These are phyloP conservation scores for Euproctis similis DNA, from an alignment of 2,888 invertebrate species.

Conservation along the genomic window DNA sequence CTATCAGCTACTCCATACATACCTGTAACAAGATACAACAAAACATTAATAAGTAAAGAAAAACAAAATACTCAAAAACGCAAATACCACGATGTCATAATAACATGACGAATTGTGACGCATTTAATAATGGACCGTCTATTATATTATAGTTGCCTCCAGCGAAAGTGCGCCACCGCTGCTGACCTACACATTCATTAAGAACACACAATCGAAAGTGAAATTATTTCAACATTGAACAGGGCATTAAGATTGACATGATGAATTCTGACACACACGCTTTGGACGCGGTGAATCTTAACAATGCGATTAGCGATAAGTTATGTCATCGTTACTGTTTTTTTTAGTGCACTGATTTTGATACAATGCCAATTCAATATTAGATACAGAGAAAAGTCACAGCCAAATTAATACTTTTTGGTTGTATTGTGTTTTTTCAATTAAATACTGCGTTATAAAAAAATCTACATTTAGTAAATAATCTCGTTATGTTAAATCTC, in stretches of 20 bases:
- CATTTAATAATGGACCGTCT: slow-evolving; percentile 42
- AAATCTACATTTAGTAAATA: too few species aligned
- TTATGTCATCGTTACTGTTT: neutral
- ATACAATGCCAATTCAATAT: too few species aligned
- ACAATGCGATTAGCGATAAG: neutral
- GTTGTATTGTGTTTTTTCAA: too few species aligned
- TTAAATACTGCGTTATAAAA: too few species aligned
- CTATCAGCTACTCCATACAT: slow-evolving; percentile 22
- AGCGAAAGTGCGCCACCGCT: slow-evolving; percentile 58
- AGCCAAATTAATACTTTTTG: too few species aligned
- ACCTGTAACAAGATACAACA: slow-evolving; percentile 52
- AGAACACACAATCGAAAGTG: slow-evolving; percentile 64
- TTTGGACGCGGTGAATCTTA: slow-evolving; percentile 19
- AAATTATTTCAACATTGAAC: slow-evolving; percentile 57
- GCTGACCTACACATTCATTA: slow-evolving; percentile 66
- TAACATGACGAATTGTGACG: slow-evolving; percentile 33
- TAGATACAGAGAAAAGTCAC: too few species aligned
- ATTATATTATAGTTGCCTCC: slow-evolving; percentile 45
- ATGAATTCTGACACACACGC: slow-evolving; percentile 46
- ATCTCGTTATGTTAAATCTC: too few species aligned
- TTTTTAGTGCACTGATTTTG: too few species aligned
- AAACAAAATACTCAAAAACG: too few species aligned
- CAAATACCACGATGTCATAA: slow-evolving; percentile 36
- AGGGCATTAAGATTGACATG: slow-evolving; percentile 55
- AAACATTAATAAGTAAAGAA: slow-evolving; percentile 12